A percentile compares a stretch with the other conserved stretches of the same genome.
phyloP scores from a whole-genome alignment of 2,113 vertebrate species.

The Eurystomus gularis region DNA sequence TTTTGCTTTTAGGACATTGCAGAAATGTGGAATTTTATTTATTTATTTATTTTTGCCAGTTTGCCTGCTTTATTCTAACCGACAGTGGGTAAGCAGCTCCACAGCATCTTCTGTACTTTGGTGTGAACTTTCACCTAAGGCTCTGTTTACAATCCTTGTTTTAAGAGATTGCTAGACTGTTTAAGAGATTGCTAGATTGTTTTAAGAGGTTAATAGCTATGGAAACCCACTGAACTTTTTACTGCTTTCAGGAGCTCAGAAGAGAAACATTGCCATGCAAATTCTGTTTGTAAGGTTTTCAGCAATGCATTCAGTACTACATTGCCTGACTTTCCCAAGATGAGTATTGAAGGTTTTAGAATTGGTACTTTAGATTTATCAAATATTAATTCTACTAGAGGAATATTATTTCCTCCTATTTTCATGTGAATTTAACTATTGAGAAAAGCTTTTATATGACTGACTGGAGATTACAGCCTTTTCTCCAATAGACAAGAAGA shows the following conservation, averaged over 20 bases:
- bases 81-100: neutral
- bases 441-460: neutral
- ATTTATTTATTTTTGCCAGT: neutral
- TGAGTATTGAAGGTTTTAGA: neutral
- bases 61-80: neutral
- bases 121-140: neutral
- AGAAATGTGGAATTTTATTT: neutral
- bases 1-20: neutral
- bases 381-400: neutral
- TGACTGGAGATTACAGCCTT: neutral
- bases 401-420: neutral
- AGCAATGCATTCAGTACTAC: neutral
- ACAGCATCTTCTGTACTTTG: neutral
- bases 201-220: neutral
- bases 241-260: neutral
- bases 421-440: neutral
- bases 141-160: neutral
- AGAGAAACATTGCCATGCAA: neutral
- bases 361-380: neutral
- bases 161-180: neutral
- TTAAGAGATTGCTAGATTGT: neutral
- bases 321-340: neutral
- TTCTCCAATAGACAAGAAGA: neutral
- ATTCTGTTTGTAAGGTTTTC: neutral
- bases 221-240: neutral